Conservation (phyloP, 2,113 vertebrate species). For the Pangasianodon gigas region DNA sequence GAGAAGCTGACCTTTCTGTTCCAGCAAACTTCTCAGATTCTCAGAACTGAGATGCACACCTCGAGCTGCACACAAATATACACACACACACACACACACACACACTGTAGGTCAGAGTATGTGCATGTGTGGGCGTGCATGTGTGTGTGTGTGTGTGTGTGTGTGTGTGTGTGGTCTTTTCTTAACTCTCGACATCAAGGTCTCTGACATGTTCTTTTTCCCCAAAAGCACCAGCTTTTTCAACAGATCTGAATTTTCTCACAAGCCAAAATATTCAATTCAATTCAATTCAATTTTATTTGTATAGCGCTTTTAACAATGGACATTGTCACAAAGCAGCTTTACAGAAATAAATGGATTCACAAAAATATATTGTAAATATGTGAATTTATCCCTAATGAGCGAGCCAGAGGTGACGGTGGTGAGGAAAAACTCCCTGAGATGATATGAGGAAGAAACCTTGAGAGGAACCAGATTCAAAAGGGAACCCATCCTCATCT, state of each 20-base stretch:
- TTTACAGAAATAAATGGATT: too few species aligned
- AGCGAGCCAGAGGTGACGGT: too few species aligned
- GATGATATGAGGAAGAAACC: too few species aligned
- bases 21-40: constrained; percentile 33
- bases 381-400: too few species aligned
- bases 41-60: constrained; percentile 39
- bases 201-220: background rate
- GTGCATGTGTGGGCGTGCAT: background rate
- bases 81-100: constrained; percentile 8
- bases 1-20: constrained; percentile 57
- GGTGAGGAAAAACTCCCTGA: too few species aligned
- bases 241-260: background rate
- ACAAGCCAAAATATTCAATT: background rate
- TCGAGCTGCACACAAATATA: constrained; percentile 38
- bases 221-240: background rate
- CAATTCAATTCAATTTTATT: too few species aligned
- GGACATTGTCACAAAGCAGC: too few species aligned
- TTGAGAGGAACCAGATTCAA: too few species aligned
- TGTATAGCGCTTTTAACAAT: too few species aligned
- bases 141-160: background rate
- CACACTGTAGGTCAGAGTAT: background rate
- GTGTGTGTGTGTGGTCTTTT: background rate
- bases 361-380: too few species aligned
- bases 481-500: too few species aligned
- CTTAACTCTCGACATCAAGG: background rate